Evolutionary conservation across 2,113 vertebrate species (phyloP).

Genomic region (Sturnira hondurensis): DNA sequence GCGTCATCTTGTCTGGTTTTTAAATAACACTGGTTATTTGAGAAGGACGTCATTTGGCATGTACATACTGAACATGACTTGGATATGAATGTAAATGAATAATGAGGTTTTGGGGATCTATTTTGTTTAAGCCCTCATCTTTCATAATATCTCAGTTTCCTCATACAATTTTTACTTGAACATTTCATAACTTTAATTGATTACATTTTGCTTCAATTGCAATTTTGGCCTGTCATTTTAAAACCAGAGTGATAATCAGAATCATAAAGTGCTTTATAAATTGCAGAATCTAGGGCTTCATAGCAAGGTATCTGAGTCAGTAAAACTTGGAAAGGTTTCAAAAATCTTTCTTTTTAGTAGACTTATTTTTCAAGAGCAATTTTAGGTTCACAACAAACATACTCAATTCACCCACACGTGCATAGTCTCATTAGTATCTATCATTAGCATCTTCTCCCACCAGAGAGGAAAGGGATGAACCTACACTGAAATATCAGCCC

Average conservation of each 20-base stretch:
- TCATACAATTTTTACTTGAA: background rate
- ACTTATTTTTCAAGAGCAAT: background rate
- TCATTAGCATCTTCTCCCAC: background rate
- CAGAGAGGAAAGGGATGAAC: background rate
- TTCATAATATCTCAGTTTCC: background rate
- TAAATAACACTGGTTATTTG: background rate
- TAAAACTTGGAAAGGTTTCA: background rate
- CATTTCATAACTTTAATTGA: background rate
- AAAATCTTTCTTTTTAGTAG: background rate
- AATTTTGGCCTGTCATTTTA: background rate
- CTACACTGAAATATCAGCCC: background rate
- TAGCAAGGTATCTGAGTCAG: background rate
- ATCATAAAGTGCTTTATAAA: background rate
- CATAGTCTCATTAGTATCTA: background rate
- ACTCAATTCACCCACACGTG: background rate
- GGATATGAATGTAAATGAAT: background rate
- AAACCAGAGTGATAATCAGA: background rate
- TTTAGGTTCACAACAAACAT: background rate
- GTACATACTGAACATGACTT: background rate
- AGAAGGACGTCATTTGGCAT: background rate
- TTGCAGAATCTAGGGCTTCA: background rate
- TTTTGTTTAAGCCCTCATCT: background rate
- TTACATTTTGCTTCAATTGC: background rate
- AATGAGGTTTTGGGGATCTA: background rate
- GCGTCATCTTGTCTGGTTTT: background rate